These are phyloP conservation scores for Chrysomela aeneicollis DNA, from an alignment of 2,888 invertebrate species.

Conservation along the genomic window DNA sequence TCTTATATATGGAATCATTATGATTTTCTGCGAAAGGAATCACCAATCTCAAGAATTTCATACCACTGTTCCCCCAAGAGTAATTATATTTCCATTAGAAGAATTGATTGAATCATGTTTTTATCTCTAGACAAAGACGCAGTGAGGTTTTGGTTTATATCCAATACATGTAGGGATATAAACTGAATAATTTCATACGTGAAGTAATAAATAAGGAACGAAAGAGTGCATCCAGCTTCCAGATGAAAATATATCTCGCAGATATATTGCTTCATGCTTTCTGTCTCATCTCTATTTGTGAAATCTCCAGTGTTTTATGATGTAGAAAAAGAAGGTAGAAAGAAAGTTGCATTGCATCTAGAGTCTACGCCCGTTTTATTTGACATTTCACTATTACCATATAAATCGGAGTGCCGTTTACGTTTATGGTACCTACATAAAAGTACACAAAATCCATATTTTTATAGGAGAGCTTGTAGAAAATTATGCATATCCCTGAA, in stretches of 20 bases:
- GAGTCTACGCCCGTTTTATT: slow-evolving; percentile 26
- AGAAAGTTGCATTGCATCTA: not conserved
- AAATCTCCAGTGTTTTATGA: not conserved
- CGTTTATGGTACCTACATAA: slow-evolving; percentile 21
- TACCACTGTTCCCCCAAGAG: too few relatives aligned
- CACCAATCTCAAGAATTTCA: too few relatives aligned
- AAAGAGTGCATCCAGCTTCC: not conserved
- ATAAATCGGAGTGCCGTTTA: slow-evolving; percentile 27
- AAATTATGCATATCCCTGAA: not conserved
- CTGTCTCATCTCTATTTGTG: not conserved
- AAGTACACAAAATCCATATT: slow-evolving; percentile 29
- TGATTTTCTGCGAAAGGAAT: too few relatives aligned
- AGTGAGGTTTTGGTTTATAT: too few relatives aligned
- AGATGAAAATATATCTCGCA: not conserved
- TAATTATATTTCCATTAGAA: too few relatives aligned
- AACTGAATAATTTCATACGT: too few relatives aligned
- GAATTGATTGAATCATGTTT: too few relatives aligned
- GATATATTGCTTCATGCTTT: not conserved
- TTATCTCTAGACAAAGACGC: too few relatives aligned
- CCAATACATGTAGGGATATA: too few relatives aligned
- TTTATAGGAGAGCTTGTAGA: slow-evolving; percentile 13
- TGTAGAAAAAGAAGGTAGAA: not conserved
- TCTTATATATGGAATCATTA: too few relatives aligned
- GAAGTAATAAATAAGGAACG: too few relatives aligned
- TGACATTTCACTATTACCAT: slow-evolving; percentile 29